Conservation (phyloP, 2,113 vertebrate species). For the Nanorana parkeri region DNA sequence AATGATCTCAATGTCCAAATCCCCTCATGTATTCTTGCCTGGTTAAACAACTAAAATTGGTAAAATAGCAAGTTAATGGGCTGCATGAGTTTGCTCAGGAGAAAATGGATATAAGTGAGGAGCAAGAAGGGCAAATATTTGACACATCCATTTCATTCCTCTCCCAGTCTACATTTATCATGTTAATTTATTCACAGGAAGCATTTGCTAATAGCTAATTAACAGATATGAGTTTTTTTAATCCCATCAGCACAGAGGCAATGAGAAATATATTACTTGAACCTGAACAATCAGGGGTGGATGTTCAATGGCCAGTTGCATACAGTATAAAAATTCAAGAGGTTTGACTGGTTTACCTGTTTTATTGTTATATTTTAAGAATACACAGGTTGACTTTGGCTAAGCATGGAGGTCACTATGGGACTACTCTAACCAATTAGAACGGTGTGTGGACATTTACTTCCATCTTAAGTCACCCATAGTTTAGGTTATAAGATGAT, state of each 20-base stretch:
- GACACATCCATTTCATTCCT: constrained; percentile 29
- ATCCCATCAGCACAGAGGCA: constrained; percentile 49
- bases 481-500: too few species aligned
- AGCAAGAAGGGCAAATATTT: constrained; percentile 49
- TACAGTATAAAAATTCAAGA: not conserved
- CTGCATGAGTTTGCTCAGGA: constrained; percentile 11
- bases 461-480: too few species aligned
- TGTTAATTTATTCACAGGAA: constrained; percentile 58
- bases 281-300: constrained; percentile 5
- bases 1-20: constrained; percentile 54
- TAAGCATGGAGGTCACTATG: too few species aligned
- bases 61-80: constrained; percentile 52
- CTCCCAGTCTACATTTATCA: constrained; percentile 42
- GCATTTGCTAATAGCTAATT: constrained; percentile 56
- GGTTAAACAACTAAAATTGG: constrained; percentile 53
- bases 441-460: too few species aligned
- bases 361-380: too few species aligned
- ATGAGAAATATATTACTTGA: constrained; percentile 39
- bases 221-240: constrained; percentile 57
- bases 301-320: not conserved
- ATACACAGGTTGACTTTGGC: too few species aligned
- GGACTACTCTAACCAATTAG: too few species aligned
- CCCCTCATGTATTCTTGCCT: constrained; percentile 56
- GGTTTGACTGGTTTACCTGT: too few species aligned
- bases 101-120: constrained; percentile 32